Evolutionary conservation across 2,888 invertebrate species (phyloP).

Genomic region (Cephus runcator): DNA sequence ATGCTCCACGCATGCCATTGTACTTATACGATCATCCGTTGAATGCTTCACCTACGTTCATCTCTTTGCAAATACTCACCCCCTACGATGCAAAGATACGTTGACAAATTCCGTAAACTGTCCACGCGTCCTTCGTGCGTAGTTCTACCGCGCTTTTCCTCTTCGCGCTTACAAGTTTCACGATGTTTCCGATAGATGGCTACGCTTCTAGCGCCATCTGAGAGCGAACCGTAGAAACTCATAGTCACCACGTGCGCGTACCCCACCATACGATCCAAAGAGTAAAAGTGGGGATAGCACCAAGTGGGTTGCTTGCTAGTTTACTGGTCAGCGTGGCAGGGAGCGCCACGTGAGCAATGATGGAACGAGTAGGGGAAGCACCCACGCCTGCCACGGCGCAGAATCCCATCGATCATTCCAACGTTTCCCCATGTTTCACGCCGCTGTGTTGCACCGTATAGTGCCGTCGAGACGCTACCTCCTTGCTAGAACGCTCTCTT

Average conservation of each 20-base stretch:
- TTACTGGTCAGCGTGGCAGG: conserved; percentile 9
- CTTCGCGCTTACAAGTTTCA: conserved; percentile 37
- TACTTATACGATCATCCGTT: background rate
- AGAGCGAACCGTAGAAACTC: conserved; percentile 29
- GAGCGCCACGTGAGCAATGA: conserved; percentile 23
- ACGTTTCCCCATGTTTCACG: conserved; percentile 60
- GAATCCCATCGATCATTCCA: conserved; percentile 65
- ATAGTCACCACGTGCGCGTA: conserved; percentile 46
- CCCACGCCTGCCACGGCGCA: conserved; percentile 62
- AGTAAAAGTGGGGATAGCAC: conserved; percentile 21
- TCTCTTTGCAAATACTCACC: background rate
- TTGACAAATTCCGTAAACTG: background rate
- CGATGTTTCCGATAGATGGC: conserved; percentile 39
- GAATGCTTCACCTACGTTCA: background rate
- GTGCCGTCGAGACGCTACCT: conserved; percentile 24
- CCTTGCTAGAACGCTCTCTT: conserved; percentile 23
- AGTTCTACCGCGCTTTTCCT: background rate
- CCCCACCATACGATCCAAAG: conserved; percentile 32
- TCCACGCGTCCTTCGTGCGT: background rate
- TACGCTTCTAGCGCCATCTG: conserved; percentile 48
- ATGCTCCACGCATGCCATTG: background rate
- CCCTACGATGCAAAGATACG: background rate
- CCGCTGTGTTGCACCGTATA: conserved; percentile 55
- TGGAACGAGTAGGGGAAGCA: conserved; percentile 43
- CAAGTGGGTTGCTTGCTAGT: background rate